Percentiles rank a stretch among this genome's conserved stretches.
Conservation (phyloP, 2,113 vertebrate genomes). For the Oryctolagus cuniculus region DNA sequence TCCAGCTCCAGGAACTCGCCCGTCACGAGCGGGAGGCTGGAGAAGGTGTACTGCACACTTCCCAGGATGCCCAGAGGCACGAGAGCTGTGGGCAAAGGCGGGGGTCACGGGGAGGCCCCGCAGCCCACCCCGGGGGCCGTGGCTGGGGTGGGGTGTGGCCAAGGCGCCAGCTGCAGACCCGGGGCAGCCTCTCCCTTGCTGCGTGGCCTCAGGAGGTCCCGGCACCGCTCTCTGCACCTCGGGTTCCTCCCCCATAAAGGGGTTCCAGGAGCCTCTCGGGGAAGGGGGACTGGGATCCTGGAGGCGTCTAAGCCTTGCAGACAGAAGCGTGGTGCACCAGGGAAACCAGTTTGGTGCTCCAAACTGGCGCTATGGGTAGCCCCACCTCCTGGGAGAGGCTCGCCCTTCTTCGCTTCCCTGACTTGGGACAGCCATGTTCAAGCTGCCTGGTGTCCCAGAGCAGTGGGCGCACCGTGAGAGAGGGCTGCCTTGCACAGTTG, state of each 20-base stretch:
- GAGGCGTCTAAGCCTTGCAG: background rate
- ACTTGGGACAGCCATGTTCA: background rate
- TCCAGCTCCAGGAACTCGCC: constrained; percentile 82
- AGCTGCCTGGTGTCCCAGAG: background rate
- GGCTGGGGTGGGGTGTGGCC: accelerated
- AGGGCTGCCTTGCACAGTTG: background rate
- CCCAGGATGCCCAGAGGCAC: constrained; percentile 83
- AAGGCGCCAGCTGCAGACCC: background rate
- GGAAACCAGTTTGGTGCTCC: too few relatives aligned
- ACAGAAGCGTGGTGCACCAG: background rate
- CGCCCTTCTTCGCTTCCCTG: background rate
- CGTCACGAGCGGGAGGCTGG: constrained; percentile 82
- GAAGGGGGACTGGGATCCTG: background rate
- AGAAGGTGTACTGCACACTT: constrained; percentile 82
- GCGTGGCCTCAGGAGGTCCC: background rate
- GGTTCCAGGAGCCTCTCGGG: background rate
- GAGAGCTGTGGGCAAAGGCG: constrained; percentile 77
- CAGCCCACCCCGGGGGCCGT: background rate
- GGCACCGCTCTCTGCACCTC: background rate
- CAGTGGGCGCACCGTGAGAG: background rate
- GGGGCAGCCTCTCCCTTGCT: constrained; percentile 13
- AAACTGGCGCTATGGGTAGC: too few relatives aligned
- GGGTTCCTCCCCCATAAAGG: background rate
- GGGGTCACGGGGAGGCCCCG: background rate
- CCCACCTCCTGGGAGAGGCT: too few relatives aligned